These are phyloP conservation scores for Cirrhinus molitorella DNA, from an alignment of 2,797 vertebrate genomes.

Conservation along the genomic window DNA sequence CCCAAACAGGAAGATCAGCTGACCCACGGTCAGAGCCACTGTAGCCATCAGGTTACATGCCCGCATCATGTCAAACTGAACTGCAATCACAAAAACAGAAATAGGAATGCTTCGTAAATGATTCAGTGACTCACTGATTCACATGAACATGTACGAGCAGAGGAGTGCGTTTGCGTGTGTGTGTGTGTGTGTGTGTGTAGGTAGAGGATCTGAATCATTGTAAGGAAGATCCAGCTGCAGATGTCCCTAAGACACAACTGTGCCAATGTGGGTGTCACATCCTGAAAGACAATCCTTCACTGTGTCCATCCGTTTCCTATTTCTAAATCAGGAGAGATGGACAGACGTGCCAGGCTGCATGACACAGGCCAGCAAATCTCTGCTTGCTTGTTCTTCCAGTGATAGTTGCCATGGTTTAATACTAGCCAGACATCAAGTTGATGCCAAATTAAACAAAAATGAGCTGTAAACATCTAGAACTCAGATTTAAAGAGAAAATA, in stretches of 20 bases:
- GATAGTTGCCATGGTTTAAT: constrained; percentile 1
- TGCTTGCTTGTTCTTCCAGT: not conserved
- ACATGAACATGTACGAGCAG: not conserved
- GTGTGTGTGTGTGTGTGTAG: constrained; percentile 3
- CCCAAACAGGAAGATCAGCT: constrained; percentile 94
- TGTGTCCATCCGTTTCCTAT: constrained; percentile 57
- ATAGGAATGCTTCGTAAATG: not conserved
- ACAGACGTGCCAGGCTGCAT: constrained; percentile 46
- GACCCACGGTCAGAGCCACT: constrained; percentile 89
- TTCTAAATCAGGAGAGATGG: constrained; percentile 47
- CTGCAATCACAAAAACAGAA: constrained; percentile 72
- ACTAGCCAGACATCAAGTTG: not conserved
- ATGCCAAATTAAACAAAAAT: not conserved
- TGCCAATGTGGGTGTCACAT: constrained; percentile 53
- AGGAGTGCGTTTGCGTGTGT: not conserved
- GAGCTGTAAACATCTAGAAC: not conserved
- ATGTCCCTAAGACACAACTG: constrained; percentile 47
- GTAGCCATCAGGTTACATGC: constrained; percentile 98
- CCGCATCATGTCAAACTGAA: constrained; percentile 99
- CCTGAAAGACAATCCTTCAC: constrained; percentile 54
- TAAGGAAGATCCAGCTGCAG: constrained; percentile 52
- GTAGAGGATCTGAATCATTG: constrained; percentile 53
- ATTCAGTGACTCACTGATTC: not conserved
- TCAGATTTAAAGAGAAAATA: not conserved
- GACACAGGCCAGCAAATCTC: not conserved